A percentile compares a stretch with the other conserved stretches of the same genome.
phyloP scores from a whole-genome alignment of 2,888 invertebrate genomes.

The Fragum whitleyi region DNA sequence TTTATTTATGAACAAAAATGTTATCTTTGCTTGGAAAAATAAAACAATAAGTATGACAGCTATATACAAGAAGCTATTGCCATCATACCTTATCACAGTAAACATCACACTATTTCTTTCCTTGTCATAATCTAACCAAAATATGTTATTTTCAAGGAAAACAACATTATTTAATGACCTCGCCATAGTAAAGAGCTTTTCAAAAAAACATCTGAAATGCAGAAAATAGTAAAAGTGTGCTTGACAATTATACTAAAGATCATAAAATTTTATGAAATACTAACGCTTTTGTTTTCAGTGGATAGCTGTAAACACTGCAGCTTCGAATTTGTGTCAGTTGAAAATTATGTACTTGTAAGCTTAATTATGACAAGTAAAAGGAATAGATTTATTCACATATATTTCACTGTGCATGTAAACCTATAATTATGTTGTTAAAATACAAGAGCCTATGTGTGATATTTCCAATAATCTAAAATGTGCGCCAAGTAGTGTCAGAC shows the following conservation, averaged over 20 bases:
- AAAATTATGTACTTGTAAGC: conserved; percentile 4
- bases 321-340: background rate
- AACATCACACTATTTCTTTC: conserved; percentile 4
- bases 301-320: conserved; percentile 4
- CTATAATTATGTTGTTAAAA: background rate
- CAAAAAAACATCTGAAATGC: conserved; percentile 2
- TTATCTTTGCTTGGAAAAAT: conserved; percentile 4
- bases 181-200: background rate
- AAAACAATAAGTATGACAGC: conserved; percentile 4
- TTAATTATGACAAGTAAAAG: conserved; percentile 4
- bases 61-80: conserved; percentile 1
- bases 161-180: background rate
- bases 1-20: conserved; percentile 4
- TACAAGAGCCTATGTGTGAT: conserved; percentile 1
- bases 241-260: conserved; percentile 1
- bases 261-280: conserved; percentile 1
- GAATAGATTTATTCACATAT: conserved; percentile 4
- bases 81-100: conserved; percentile 1
- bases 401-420: background rate
- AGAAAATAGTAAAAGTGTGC: conserved; percentile 1
- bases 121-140: conserved; percentile 4
- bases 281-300: background rate
- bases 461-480: background rate
- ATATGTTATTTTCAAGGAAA: conserved; percentile 1
- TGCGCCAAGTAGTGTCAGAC: background rate